Base-by-base conservation (phyloP, 2,888 invertebrate species). In the Synergus itoensis region DNA sequence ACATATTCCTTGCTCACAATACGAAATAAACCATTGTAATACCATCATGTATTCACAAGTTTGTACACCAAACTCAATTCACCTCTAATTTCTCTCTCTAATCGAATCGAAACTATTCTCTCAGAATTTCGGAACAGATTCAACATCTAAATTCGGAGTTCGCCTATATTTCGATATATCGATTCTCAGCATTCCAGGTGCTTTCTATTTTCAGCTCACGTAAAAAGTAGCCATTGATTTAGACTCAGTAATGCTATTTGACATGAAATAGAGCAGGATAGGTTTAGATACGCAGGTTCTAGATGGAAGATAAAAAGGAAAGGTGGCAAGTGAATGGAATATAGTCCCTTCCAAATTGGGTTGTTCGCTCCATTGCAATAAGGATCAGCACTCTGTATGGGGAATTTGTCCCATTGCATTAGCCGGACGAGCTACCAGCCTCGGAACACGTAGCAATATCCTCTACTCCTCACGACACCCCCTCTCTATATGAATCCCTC, bases 361-460 rank as follows among this genome's bases (percentile, higher is more conserved):
- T 73, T 73, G 73, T 73, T 73, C 73, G 18, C 40, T 73, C 53
- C 40, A 36, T 73, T 40, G 73, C 36, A 28, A 53, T 43, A 65
- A 21, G 43, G 36, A 36, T 0, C 9, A 21, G 43, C 11, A 67
- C 18, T 43, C 41, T 67, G 36, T 16, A 16, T 4, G 40, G 40
- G 18, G 53, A 73, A 73, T 73, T 53, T 73, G 73, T 73, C 73
- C 53, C 73, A 69, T 69, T 69, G 48, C 48, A 73, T 11, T 57
- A 53, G 53, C 36, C n/a, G 2, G n/a, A 73, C 40, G 53, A 48
- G n/a, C 40, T 53, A 18, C 65, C 1, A n/a, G 18, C 41, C 65
- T 65, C 53, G 40, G n/a, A 73, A 73, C 73, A 73, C 53, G 53
- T 73, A 73, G 53, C 73, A 73, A 73, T 73, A 73, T 73, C 36